Base-by-base conservation (phyloP, 2,797 vertebrate species). In the Poeciliopsis turneri region DNA sequence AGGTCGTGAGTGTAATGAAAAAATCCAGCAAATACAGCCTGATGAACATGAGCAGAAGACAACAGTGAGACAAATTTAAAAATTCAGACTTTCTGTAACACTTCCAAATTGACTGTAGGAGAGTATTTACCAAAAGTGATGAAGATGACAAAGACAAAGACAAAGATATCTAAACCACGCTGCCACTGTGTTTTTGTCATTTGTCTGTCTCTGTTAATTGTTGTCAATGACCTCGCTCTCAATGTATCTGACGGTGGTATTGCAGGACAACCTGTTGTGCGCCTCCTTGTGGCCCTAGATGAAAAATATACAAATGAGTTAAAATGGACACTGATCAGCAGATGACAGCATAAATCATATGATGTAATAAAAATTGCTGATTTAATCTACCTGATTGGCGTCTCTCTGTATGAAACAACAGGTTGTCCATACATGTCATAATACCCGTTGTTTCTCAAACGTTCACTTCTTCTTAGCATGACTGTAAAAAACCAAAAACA, bases 401-500 rank as follows among this genome's bases (percentile, higher is more conserved):
- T 36, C 16, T 36, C 59, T 4, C 2, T 20, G 16, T 64, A 64
- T 3, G 16, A 64, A 18, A 64, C 2, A 3, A 33, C 3, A 8
- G 30, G 59, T 33, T 9, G 0, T 8, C 59, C 30, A 8, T 36
- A 1, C 16, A 18, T 2, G 0, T 20, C 18, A 33, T 64, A 36
- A 0, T 64, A 64, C 0, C 59, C 59, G 3, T 64, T 64, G 0
- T 0, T 18, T 9, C 3, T 16, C 8, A 64, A 18, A 0, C 16
- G 30, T 3, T 36, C 15, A 33, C 59, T 64, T 64, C 59, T 64
- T 36, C 59, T 64, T 2, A 64, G 18, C 15, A 20, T 36, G 20
- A 9, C 59, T 36, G 36, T 36, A 36, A 36, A 36, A 36, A 36
- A 36, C 36, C 36, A 36, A 36, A 36, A 2, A 36, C 36, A 36